Evolutionary conservation across 2,888 invertebrate species (phyloP), one percentile per base, ranked within the genome.

Genomic region (Sphaerophoria taeniata): DNA sequence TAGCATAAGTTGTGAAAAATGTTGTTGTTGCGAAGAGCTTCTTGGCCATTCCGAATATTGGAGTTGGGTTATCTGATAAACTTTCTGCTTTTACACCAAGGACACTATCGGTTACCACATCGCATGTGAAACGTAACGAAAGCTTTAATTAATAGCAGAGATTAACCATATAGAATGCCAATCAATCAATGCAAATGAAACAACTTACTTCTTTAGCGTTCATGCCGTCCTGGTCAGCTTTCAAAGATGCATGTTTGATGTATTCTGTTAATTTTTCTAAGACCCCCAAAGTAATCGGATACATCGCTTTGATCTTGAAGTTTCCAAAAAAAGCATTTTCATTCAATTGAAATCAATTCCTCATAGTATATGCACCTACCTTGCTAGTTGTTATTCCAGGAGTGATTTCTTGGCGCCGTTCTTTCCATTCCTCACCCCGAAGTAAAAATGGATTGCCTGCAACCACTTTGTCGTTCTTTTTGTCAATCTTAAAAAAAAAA

Each of bases 341-440:
- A 39, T 9, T 11, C 45, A 70, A 43, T 43, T 34, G 7, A 51
- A 43, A 43, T 43, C 43, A 43, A 43, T 43, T 24, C 1, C 24
- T 2, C 1, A 43, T 7, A 12, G 7, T 43, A 11, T 6, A 43
- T 43, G 9, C 0, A 39, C 9, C 87, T 90, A 93, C 93, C 79
- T 93, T 93, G 49, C 92, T 92, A 12, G 90, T 89, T 0, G 94
- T 93, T 34, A 94, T 92, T 2, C 93, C 93, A 0, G 93, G 93
- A 0, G 93, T 93, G 14, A 94, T 87, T 86, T 93, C 93, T 0
- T 90, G 89, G 6, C 94, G 90, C 1, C 92, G 89, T 0, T 90
- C 89, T 78, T 93, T 93, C 94, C 94, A 93, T 84, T 91, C 89
- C 12, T 92, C 90, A 0, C 93, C 93, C 11, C 90, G 91, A 24